Conservation (phyloP, 2,797 vertebrate species). For the Hippopotamyrus pictus region DNA sequence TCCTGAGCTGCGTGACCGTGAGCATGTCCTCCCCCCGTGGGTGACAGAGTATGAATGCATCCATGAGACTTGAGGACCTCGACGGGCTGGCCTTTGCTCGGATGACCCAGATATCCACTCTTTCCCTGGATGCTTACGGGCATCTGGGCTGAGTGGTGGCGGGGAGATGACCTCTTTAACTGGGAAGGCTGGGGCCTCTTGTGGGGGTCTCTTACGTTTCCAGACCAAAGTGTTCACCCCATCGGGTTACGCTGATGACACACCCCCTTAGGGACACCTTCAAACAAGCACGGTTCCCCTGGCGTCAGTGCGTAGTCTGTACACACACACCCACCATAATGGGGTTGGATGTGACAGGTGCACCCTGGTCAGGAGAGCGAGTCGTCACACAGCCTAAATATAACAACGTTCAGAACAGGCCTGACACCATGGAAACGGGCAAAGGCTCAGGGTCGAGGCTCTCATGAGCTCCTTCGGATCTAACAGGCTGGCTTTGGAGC, state of each 20-base stretch:
- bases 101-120: neutral
- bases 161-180: neutral
- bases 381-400: slow-evolving; percentile 1
- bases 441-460: neutral
- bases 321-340: neutral
- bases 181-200: neutral
- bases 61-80: neutral
- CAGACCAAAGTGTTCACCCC: neutral
- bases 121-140: neutral
- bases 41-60: neutral
- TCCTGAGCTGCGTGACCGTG: neutral
- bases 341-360: neutral
- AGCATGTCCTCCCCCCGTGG: neutral
- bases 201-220: neutral
- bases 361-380: neutral
- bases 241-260: neutral
- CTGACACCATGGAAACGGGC: neutral
- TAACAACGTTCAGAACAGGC: neutral
- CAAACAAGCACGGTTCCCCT: neutral
- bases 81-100: neutral
- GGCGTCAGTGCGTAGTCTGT: neutral
- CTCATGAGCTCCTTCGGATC: neutral
- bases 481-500: neutral
- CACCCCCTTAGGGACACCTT: neutral
- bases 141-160: neutral